Base-by-base conservation (phyloP, 2,888 invertebrate species). In the Diploptera punctata region DNA sequence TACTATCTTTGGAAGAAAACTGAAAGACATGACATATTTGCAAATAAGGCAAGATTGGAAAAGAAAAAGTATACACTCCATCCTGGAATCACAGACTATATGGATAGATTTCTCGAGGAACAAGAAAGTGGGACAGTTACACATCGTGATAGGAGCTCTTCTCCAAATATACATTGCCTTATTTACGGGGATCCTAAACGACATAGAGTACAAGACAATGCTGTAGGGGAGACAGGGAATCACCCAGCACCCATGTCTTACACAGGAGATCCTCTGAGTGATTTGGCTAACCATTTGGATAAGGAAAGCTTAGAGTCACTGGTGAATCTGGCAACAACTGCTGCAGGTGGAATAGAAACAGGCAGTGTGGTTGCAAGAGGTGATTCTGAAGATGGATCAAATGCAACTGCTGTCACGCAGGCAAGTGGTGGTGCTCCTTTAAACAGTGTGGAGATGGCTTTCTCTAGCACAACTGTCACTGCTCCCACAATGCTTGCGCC, bases 1-100 rank as follows among this genome's bases (percentile, higher is more conserved):
- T 87, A 87, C 79, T 87, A 87, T 78, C 80, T 87, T 47, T 99
- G 99, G 99, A 99, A 99, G 84, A 99, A 99, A 84, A 98, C 98
- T 29, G 98, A 98, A 81, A 87, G 99, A 19, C 97, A 98, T 83
- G 99, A 99, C 84, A 92, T 86, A 19, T 89, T 88, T 81, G 96
- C 96, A 0, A 93, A 94, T 81, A 94, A 94, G 83, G 92, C 93
- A 10, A 87, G 95, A 67, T 83, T 96, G 77, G 97, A 97, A 80
- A 97, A 97, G 85, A 95, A 95, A 82, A 96, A 97, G 81, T 97
- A 96, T 81, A 91, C 93, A 4, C 83, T 97, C 61, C 95, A 97
- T 84, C 97, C 97, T 4, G 96, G 95, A 68, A 91, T 95, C 77
- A 96, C 96, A 73, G 96, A 97, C 84, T 95, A 95, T 81, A 95